Evolutionary conservation across 2,797 vertebrate genomes (phyloP).

Genomic region (Aphelocoma californica): DNA sequence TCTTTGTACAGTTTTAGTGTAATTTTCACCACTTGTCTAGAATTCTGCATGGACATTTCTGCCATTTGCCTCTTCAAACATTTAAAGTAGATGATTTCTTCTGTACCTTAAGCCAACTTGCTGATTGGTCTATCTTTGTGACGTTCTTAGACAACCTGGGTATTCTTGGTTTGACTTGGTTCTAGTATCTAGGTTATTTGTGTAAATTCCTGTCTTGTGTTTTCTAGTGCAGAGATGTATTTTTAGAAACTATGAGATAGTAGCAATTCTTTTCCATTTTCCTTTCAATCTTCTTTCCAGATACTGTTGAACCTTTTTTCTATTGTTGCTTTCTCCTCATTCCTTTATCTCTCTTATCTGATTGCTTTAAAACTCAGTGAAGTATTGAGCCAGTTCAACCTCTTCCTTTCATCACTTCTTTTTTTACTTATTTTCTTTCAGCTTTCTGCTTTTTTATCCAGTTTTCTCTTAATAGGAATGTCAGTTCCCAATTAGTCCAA

Average conservation of each 20-base stretch:
- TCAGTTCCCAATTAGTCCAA: background rate
- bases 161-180: background rate
- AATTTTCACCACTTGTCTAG: constrained; percentile 78
- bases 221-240: background rate
- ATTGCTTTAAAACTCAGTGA: background rate
- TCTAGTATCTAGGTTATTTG: background rate
- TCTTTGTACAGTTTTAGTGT: background rate
- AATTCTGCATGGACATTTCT: constrained; percentile 83
- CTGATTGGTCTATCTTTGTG: constrained; percentile 86
- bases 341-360: background rate
- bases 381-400: background rate
- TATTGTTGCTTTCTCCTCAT: background rate
- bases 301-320: background rate
- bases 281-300: background rate
- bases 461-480: background rate
- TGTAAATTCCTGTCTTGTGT: background rate
- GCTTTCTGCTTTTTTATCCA: background rate
- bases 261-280: background rate
- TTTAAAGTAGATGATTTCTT: constrained; percentile 86
- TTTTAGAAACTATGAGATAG: background rate
- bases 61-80: constrained; percentile 83
- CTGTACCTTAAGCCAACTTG: constrained; percentile 85
- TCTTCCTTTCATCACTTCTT: background rate
- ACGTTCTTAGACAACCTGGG: constrained; percentile 82
- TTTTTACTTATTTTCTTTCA: background rate